Base-by-base conservation (phyloP, 1,140 invertebrate species). In the Calliphora vicina region DNA sequence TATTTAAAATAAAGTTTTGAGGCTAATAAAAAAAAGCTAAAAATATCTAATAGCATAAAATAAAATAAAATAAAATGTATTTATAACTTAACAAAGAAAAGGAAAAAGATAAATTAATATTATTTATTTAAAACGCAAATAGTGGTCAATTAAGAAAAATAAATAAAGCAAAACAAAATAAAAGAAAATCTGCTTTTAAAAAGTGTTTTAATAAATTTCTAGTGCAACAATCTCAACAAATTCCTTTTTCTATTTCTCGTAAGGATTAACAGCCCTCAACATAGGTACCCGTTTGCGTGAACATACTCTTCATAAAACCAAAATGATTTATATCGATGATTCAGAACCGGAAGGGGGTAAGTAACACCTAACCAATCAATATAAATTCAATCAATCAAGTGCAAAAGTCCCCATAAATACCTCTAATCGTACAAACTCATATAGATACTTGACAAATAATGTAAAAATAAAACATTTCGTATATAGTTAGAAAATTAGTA, bases 251-350 rank as follows among this genome's bases (percentile, higher is more conserved):
- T 6, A 67, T 67, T 25, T 4, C 23, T 25, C 6, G 12, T 20
- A 12, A 78, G 29, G 10, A 67, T 61, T n/a, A 17, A 25, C 26
- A 84, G 45, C 42, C 85, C 25, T 29, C 86, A 88, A 82, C 83
- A 89, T 88, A 88, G 88, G 88, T 84, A 88, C 87, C 83, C 87
- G 88, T 74, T 82, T 89, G 84, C 85, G 88, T 81, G 82, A 87
- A 84, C 72, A 84, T 78, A 85, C 84, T 61, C 85, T 84, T 84
- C 84, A 45, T 17, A 80, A 85, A 27, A 84, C 85, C 82, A 88
- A 87, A 57, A 96, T 96, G 95, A 96, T 97, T 91, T 94, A 94
- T 88, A 96, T 97, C 78, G 96, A 97, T 91, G 96, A 97, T 90
- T 94, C 93, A 85, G 96, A 97, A 91, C 96, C 96, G 84, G 93